Conservation (phyloP, 2,888 invertebrate species). For the Drosophila pseudotakahashii region DNA sequence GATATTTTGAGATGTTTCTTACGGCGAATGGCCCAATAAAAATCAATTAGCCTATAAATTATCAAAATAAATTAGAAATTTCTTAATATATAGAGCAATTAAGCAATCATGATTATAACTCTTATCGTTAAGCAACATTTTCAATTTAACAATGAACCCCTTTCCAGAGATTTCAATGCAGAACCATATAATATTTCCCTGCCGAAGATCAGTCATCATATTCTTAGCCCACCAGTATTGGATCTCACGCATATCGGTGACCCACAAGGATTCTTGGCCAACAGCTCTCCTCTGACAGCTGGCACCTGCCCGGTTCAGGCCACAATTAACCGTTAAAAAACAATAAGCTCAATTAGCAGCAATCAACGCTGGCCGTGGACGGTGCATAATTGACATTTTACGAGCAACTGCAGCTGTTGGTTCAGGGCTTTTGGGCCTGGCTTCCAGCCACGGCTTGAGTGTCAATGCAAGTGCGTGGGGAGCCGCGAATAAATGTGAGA, state of each 20-base stretch:
- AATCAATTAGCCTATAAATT: too few species aligned
- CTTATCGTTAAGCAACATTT: too few species aligned
- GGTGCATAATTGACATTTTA: conserved; percentile 69
- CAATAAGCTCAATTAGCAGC: conserved; percentile 74
- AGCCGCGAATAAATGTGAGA: conserved; percentile 64
- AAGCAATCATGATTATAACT: too few species aligned
- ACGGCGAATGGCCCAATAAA: too few species aligned
- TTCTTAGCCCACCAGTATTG: conserved; percentile 47
- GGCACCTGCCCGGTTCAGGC: conserved; percentile 55
- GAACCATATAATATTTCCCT: not conserved
- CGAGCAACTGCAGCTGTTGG: conserved; percentile 61
- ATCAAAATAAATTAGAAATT: too few species aligned
- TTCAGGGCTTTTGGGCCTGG: conserved; percentile 31
- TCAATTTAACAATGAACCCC: too few species aligned
- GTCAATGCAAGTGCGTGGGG: conserved; percentile 66
- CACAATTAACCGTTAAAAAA: conserved; percentile 66
- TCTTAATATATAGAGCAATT: too few species aligned
- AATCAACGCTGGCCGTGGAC: conserved; percentile 49
- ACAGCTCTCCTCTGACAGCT: conserved; percentile 23
- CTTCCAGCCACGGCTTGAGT: conserved; percentile 59
- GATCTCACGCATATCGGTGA: conserved; percentile 70
- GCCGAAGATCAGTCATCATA: not conserved
- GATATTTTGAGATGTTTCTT: too few species aligned
- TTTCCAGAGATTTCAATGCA: not conserved
- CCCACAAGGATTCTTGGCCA: conserved; percentile 11